Base-by-base conservation (phyloP, 2,797 vertebrate species). In the Muscicapa striata region DNA sequence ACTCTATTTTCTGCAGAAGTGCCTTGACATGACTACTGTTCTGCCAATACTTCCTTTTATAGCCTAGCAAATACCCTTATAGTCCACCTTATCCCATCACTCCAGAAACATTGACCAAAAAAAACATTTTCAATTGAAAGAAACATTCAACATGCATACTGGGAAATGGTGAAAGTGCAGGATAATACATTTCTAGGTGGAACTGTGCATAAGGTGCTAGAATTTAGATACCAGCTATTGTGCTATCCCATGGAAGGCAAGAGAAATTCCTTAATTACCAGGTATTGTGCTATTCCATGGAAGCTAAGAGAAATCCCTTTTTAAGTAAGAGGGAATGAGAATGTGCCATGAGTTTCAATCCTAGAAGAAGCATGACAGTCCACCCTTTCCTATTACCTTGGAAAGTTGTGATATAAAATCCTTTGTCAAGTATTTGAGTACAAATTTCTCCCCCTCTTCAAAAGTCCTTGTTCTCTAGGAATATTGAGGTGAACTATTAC, bases 251-350 rank as follows among this genome's bases (percentile, higher is more conserved):
- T n/a, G n/a, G n/a, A n/a, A n/a, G n/a, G n/a, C n/a, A n/a, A n/a
- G n/a, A n/a, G n/a, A n/a, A n/a, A n/a, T n/a, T n/a, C n/a, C n/a
- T n/a, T n/a, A n/a, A n/a, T n/a, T n/a, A n/a, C n/a, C n/a, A n/a
- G n/a, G n/a, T n/a, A n/a, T n/a, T n/a, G 0, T 13, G 8, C 5
- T 61, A 6, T 22, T 36, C 21, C 22, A 26, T 2, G 6, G 34
- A 68, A 68, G 8, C 5, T 29, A 30, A 38, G 23, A 49, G 23
- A 89, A 89, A n/a, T 75, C n/a, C 10, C 21, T 55, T 76, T 46
- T 7, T 15, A n/a, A 55, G 3, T 2, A 69, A 69, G 32, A 80
- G 27, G 32, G 58, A 92, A 66, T 5, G 7, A 52, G 6, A 12
- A 43, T 6, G 6, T 3, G 5, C 22, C 41, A 36, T 16, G 5